Evolutionary conservation across 2,113 vertebrate species (phyloP).

Genomic region (Anas platyrhynchos): DNA sequence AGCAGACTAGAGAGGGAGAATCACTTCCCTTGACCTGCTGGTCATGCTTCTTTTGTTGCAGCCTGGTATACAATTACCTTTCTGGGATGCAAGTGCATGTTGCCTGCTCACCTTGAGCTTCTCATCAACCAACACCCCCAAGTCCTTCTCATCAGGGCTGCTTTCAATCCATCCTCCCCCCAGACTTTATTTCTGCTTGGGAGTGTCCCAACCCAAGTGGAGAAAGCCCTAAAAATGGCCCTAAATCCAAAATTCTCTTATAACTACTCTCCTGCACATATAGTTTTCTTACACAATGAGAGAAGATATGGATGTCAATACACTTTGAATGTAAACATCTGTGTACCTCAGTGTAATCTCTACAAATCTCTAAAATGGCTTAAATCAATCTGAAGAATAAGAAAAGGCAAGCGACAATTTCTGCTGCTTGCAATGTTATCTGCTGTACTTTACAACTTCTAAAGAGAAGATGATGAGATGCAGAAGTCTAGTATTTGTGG

Average conservation of each 20-base stretch:
- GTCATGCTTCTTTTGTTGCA: no score
- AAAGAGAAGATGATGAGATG: neutral
- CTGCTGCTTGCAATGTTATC: neutral
- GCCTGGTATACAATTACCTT: no score
- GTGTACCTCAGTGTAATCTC: neutral
- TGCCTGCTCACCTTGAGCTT: no score
- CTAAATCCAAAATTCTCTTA: neutral
- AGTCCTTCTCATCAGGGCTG: no score
- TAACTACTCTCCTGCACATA: neutral
- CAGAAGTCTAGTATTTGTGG: neutral
- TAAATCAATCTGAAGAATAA: neutral
- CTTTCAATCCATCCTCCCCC: no score
- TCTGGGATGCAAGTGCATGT: no score
- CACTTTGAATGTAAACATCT: neutral
- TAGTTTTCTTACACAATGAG: rapidly evolving
- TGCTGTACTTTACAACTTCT: neutral
- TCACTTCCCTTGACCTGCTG: no score
- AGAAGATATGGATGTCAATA: neutral
- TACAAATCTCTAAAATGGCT: neutral
- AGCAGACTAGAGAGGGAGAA: no score
- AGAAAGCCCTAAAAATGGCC: no score
- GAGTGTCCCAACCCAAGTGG: no score
- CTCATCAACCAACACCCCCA: no score
- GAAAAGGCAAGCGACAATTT: neutral
- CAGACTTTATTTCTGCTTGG: no score